A percentile compares a stretch with the other conserved stretches of the same genome.
phyloP scores from a whole-genome alignment of 2,888 invertebrate genomes.

The Scaptomyza tumidula region DNA sequence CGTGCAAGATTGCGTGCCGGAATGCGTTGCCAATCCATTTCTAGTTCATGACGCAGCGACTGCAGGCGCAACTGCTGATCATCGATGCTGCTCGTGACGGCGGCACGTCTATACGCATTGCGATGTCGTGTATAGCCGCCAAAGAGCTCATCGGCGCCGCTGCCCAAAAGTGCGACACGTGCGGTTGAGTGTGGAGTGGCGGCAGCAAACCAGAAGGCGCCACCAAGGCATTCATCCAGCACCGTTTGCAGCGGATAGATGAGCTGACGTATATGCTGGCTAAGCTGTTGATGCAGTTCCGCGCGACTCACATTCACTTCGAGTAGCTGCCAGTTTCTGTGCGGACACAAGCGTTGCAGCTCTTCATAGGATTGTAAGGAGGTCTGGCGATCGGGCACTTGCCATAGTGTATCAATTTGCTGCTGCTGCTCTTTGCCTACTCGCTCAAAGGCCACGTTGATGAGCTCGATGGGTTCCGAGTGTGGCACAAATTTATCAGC shows the following conservation, averaged over 20 bases:
- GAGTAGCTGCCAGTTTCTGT: slow-evolving; percentile 91
- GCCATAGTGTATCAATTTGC: slow-evolving; percentile 84
- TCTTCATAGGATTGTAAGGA: slow-evolving; percentile 89
- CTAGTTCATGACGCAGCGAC: slow-evolving; percentile 87
- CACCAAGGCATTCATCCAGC: slow-evolving; percentile 97
- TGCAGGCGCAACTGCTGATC: slow-evolving; percentile 85
- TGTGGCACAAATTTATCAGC: slow-evolving; percentile 89
- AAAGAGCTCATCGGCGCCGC: slow-evolving; percentile 98
- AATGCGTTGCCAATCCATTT: slow-evolving; percentile 93
- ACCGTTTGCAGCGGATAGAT: slow-evolving; percentile 94
- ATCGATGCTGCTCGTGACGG: neutral
- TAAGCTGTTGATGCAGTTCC: slow-evolving; percentile 87
- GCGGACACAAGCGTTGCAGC: slow-evolving; percentile 87
- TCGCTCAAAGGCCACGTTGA: slow-evolving; percentile 95
- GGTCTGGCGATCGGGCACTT: slow-evolving; percentile 94
- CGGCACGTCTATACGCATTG: slow-evolving; percentile 88
- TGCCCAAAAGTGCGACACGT: slow-evolving; percentile 88
- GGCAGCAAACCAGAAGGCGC: slow-evolving; percentile 98
- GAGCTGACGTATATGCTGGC: slow-evolving; percentile 88
- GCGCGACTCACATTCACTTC: slow-evolving; percentile 90
- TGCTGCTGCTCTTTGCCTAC: slow-evolving; percentile 9
- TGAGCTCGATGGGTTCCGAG: slow-evolving; percentile 92
- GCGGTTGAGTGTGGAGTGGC: slow-evolving; percentile 47
- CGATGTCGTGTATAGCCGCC: slow-evolving; percentile 97
- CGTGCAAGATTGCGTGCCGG: slow-evolving; percentile 96